Conservation (phyloP, 2,113 vertebrate species). For the Leptosomus discolor region DNA sequence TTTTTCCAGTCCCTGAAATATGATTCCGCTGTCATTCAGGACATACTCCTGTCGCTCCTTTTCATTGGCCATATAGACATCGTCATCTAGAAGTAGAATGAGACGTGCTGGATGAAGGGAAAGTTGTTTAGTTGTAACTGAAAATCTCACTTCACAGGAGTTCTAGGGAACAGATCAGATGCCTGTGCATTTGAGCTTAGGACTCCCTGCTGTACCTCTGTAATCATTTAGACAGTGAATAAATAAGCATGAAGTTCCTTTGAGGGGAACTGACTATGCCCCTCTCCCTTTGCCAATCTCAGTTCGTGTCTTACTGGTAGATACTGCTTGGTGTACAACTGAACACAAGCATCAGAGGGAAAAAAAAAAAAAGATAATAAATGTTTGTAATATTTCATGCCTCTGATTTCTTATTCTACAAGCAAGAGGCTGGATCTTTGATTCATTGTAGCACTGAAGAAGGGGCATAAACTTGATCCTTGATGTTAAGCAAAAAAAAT, state of each 20-base stretch:
- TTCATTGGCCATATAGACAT: constrained; percentile 80
- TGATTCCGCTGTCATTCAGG: constrained; percentile 82
- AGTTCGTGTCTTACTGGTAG: background rate
- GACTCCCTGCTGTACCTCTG: background rate
- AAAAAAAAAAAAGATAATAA: background rate
- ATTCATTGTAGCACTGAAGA: background rate
- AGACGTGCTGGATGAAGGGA: background rate
- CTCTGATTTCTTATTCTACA: background rate
- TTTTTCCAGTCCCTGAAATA: constrained; percentile 81
- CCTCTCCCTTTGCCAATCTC: background rate
- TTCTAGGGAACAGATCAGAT: background rate
- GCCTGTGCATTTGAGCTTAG: background rate
- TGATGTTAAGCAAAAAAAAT: background rate
- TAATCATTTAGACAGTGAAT: background rate
- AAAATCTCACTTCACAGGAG: background rate
- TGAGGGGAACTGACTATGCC: background rate
- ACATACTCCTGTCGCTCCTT: constrained; percentile 80
- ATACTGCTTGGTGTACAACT: background rate
- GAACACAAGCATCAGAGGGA: background rate
- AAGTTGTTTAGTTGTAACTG: background rate
- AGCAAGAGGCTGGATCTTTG: background rate
- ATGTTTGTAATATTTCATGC: background rate
- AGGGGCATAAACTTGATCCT: background rate
- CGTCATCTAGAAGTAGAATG: constrained; percentile 71
- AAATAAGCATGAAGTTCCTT: background rate